Evolutionary conservation across 2,797 vertebrate species (phyloP).

Genomic region (Enteromius viviparus): DNA sequence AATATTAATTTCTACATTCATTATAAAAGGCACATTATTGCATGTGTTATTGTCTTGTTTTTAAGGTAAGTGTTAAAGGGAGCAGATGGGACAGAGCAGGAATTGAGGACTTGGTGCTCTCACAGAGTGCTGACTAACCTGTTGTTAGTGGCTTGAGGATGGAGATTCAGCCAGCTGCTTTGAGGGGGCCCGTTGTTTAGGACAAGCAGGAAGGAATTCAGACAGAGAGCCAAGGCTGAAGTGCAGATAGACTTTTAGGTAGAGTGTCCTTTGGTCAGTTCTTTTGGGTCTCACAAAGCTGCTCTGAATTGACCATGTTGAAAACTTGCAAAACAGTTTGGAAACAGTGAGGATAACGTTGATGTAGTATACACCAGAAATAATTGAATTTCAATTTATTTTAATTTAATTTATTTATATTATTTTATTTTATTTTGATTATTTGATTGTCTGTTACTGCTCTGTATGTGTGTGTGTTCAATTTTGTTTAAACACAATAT

Average conservation of each 20-base stretch:
- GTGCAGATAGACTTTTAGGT: constrained; percentile 12
- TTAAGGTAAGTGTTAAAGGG: neutral
- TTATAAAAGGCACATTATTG: neutral
- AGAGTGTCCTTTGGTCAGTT: constrained; percentile 8
- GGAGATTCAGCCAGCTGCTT: constrained; percentile 20
- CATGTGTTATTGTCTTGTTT: no score
- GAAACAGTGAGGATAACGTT: neutral
- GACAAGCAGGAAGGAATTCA: constrained; percentile 27
- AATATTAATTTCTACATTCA: neutral
- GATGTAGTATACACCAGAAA: neutral
- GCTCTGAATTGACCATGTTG: neutral
- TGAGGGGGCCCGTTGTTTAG: neutral
- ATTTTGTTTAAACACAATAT: neutral
- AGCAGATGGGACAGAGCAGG: neutral
- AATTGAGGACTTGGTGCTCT: neutral
- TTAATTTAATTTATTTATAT: no score
- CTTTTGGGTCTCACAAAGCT: neutral
- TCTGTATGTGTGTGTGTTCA: neutral
- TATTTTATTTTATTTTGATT: no score
- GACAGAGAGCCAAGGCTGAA: constrained; percentile 19
- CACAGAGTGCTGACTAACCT: constrained; percentile 26
- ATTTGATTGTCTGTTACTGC: neutral
- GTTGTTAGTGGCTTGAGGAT: constrained; percentile 19
- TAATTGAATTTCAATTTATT: no score
- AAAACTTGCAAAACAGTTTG: neutral